These are phyloP conservation scores for Drosophila macrospina DNA, from an alignment of 2,888 invertebrate species.

Conservation along the genomic window DNA sequence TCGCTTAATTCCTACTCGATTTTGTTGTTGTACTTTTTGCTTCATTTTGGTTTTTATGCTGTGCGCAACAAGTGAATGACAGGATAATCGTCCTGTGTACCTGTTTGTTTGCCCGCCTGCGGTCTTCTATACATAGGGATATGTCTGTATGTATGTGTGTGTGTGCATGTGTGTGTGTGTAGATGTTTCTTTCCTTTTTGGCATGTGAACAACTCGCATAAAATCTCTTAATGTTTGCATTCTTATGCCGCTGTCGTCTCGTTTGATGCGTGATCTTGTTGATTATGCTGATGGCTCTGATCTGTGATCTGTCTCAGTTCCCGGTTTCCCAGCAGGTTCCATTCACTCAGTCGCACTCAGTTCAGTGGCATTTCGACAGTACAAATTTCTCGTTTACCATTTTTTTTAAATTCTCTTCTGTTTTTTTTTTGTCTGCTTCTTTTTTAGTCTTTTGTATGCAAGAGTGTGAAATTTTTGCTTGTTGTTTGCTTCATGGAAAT, in stretches of 20 bases:
- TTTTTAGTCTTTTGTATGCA: conserved; percentile 55
- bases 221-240: conserved; percentile 81
- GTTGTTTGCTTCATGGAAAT: conserved; percentile 74
- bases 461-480: conserved; percentile 74
- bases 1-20: conserved; percentile 36
- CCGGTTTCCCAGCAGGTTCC: conserved; percentile 52
- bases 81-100: conserved; percentile 80
- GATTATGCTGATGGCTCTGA: conserved; percentile 72
- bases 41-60: conserved; percentile 25
- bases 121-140: conserved; percentile 30
- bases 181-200: conserved; percentile 56
- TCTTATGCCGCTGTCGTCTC: conserved; percentile 79
- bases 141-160: not conserved
- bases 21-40: conserved; percentile 3
- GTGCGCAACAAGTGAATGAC: conserved; percentile 79
- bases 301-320: conserved; percentile 31
- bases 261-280: conserved; percentile 81
- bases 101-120: conserved; percentile 66
- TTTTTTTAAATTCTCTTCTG: conserved; percentile 29
- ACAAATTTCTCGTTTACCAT: conserved; percentile 61
- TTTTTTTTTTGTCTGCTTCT: conserved; percentile 25
- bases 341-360: conserved; percentile 44
- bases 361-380: conserved; percentile 68
- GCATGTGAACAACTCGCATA: conserved; percentile 80
- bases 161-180: not conserved